Conservation (phyloP, 2,888 invertebrate species). For the Netelia fuscicornis region DNA sequence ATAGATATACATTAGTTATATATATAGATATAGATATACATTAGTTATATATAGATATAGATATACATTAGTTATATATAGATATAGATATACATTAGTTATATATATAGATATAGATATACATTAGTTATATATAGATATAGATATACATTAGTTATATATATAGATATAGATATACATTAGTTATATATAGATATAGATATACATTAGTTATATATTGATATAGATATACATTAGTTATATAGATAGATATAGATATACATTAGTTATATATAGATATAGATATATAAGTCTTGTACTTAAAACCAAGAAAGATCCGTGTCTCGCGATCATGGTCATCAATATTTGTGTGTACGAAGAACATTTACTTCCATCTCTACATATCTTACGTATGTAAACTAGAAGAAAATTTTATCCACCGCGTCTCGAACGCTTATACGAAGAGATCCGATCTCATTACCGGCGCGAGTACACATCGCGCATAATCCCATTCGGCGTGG, state of each 20-base stretch:
- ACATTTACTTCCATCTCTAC: not conserved
- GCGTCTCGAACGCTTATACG: constrained; percentile 54
- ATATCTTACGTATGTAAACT: not conserved
- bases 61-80: too few relatives aligned
- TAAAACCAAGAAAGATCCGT: constrained; percentile 32
- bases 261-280: too few relatives aligned
- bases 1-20: not conserved
- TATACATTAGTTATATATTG: too few relatives aligned
- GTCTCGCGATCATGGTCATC: constrained; percentile 30
- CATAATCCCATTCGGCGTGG: constrained; percentile 75
- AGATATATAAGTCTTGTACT: not conserved
- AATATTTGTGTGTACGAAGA: constrained; percentile 7
- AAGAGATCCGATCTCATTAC: constrained; percentile 73
- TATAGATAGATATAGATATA: too few relatives aligned
- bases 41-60: too few relatives aligned
- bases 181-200: too few relatives aligned
- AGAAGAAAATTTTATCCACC: constrained; percentile 30
- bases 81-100: constrained; percentile 2
- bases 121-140: too few relatives aligned
- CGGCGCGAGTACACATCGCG: constrained; percentile 65
- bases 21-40: not conserved
- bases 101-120: constrained; percentile 3
- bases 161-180: not conserved
- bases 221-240: too few relatives aligned
- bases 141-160: too few relatives aligned